Conservation (phyloP, 2,113 vertebrate genomes). For the Nannobrachium achirus region DNA sequence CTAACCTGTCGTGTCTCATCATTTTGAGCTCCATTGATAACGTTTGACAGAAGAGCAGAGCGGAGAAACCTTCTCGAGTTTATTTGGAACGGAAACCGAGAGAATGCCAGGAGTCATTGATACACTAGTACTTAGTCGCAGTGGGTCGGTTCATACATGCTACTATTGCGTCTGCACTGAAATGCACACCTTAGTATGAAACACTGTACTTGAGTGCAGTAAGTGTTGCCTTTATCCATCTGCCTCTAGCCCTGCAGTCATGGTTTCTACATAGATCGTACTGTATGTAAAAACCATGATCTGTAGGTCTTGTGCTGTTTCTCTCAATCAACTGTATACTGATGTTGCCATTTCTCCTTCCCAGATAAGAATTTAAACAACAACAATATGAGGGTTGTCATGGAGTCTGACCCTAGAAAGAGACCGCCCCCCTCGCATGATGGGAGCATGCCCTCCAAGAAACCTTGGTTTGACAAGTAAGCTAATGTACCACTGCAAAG, state of each 20-base stretch:
- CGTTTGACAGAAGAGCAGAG: background rate
- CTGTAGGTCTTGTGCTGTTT: no score
- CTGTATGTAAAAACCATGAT: no score
- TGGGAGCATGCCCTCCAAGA: slow-evolving; percentile 84
- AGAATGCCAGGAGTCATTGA: background rate
- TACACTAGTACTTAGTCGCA: background rate
- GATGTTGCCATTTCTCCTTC: slow-evolving; percentile 46
- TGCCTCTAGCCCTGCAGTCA: no score
- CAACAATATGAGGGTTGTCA: slow-evolving; percentile 93
- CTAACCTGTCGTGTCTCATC: no score
- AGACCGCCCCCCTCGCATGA: slow-evolving; percentile 84
- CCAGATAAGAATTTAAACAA: slow-evolving; percentile 92
- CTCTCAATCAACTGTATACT: slow-evolving; percentile 8
- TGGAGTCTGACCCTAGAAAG: slow-evolving; percentile 95
- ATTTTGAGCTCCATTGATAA: background rate
- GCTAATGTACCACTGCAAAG: slow-evolving; percentile 28
- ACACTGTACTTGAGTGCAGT: background rate
- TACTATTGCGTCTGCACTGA: background rate
- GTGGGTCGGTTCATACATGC: background rate
- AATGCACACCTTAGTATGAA: background rate
- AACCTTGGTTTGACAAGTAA: slow-evolving; percentile 98
- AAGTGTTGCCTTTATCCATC: background rate
- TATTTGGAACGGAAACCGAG: background rate
- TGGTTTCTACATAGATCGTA: no score
- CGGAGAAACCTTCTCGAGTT: background rate